Evolutionary conservation across 2,113 vertebrate genomes (phyloP).

Genomic region (Percina caprodes): DNA sequence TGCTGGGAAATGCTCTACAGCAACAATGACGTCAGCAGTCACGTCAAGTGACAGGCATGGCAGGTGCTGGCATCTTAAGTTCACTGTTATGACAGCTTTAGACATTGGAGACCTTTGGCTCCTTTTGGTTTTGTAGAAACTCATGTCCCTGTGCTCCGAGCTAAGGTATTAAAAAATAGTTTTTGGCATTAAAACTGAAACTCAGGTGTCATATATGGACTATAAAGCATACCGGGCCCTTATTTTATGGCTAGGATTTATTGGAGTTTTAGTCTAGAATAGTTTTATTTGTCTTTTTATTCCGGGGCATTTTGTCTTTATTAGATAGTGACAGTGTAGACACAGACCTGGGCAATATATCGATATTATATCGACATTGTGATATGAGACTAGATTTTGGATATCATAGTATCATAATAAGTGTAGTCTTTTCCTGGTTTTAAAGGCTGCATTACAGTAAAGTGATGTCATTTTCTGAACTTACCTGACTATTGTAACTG

Average conservation of each 20-base stretch:
- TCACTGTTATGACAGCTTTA: background rate
- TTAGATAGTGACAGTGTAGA: background rate
- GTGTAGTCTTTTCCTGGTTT: too few relatives aligned
- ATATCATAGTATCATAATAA: too few relatives aligned
- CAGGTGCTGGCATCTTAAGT: background rate
- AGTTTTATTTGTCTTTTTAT: too few relatives aligned
- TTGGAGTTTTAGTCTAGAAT: too few relatives aligned
- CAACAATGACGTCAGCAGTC: background rate
- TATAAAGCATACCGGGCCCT: background rate
- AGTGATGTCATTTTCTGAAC: too few relatives aligned
- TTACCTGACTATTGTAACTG: too few relatives aligned
- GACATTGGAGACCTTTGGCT: background rate
- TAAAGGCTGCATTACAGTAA: too few relatives aligned
- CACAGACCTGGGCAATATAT: too few relatives aligned
- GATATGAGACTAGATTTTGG: too few relatives aligned
- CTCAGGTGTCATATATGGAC: background rate
- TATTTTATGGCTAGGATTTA: too few relatives aligned
- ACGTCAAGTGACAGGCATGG: background rate
- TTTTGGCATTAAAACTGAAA: background rate
- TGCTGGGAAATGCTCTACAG: background rate
- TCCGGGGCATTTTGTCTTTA: background rate
- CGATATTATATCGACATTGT: too few relatives aligned
- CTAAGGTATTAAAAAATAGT: background rate
- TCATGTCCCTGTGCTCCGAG: too few relatives aligned
- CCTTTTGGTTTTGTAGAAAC: background rate